These are phyloP conservation scores for Steatocranus sp. DNA, from an alignment of 2,797 vertebrate genomes.

Conservation along the genomic window DNA sequence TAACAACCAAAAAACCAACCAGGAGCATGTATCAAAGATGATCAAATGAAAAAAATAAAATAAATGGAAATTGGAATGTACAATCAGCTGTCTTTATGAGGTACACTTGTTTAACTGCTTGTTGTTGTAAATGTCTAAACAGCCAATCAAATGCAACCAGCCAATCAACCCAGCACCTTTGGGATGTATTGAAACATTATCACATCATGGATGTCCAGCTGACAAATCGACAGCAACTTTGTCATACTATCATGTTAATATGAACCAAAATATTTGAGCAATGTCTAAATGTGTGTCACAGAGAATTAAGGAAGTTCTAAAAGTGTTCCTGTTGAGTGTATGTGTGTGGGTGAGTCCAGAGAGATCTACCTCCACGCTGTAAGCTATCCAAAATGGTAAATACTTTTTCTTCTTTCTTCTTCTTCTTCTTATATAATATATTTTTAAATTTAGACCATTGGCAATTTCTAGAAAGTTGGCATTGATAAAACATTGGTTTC, in stretches of 20 bases:
- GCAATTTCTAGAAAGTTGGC: not conserved
- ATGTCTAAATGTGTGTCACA: not conserved
- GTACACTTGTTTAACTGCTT: not conserved
- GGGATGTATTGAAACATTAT: not conserved
- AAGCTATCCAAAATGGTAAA: not conserved
- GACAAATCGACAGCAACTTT: not conserved
- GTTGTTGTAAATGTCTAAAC: not conserved
- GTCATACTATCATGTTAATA: not conserved
- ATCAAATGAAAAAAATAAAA: not conserved
- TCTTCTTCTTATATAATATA: fast-evolving
- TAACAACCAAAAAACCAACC: not conserved
- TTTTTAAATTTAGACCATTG: not conserved
- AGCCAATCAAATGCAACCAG: not conserved
- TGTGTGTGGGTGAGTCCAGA: not conserved
- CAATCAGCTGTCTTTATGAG: not conserved
- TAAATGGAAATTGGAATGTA: not conserved
- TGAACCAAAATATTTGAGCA: not conserved
- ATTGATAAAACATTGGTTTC: not conserved
- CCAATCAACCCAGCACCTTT: not conserved
- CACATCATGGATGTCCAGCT: not conserved
- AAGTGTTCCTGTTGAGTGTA: not conserved
- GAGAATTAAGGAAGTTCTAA: not conserved
- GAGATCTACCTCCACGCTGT: not conserved
- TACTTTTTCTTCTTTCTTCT: not conserved
- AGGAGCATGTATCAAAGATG: not conserved